phyloP scores from a whole-genome alignment of 2,113 vertebrate species.

The Poecilia latipinna region DNA sequence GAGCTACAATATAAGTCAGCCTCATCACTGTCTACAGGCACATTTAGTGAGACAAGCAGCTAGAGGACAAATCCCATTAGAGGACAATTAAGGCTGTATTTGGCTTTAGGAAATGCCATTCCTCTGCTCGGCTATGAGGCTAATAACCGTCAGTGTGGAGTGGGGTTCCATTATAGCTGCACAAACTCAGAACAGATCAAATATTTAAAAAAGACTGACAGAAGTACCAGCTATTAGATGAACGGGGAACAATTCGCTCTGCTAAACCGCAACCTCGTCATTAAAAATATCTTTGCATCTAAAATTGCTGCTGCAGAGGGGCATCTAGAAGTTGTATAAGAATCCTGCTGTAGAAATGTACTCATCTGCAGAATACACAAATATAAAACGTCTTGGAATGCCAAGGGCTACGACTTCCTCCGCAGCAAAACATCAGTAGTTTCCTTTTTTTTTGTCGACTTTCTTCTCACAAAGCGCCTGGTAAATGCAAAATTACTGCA shows the following conservation, averaged over 20 bases:
- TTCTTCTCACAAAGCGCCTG: slow-evolving; percentile 7
- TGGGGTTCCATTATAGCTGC: slow-evolving; percentile 55
- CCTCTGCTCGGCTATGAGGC: slow-evolving; percentile 25
- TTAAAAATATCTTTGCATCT: slow-evolving; percentile 19
- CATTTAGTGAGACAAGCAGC: slow-evolving; percentile 64
- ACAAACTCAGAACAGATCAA: slow-evolving; percentile 56
- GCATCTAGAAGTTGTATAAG: not conserved
- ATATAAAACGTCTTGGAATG: slow-evolving; percentile 14
- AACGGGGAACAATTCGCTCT: slow-evolving; percentile 19
- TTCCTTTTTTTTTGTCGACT: slow-evolving; percentile 5
- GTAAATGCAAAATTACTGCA: not conserved
- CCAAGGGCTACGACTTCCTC: not conserved
- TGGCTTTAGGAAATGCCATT: slow-evolving; percentile 50
- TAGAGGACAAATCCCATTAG: slow-evolving; percentile 73
- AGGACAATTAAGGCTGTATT: slow-evolving; percentile 64
- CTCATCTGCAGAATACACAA: slow-evolving; percentile 29
- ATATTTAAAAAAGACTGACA: slow-evolving; percentile 37
- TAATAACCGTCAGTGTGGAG: slow-evolving; percentile 56
- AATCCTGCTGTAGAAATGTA: slow-evolving; percentile 6
- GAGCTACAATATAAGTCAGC: slow-evolving; percentile 70
- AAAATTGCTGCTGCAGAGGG: slow-evolving; percentile 17
- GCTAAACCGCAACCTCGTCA: slow-evolving; percentile 4
- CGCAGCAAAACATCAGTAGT: slow-evolving; percentile 18
- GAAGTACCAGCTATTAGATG: slow-evolving; percentile 41
- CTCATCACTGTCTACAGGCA: slow-evolving; percentile 65